phyloP scores from a whole-genome alignment of 1,140 invertebrate species.

The Drosophila persimilis region DNA sequence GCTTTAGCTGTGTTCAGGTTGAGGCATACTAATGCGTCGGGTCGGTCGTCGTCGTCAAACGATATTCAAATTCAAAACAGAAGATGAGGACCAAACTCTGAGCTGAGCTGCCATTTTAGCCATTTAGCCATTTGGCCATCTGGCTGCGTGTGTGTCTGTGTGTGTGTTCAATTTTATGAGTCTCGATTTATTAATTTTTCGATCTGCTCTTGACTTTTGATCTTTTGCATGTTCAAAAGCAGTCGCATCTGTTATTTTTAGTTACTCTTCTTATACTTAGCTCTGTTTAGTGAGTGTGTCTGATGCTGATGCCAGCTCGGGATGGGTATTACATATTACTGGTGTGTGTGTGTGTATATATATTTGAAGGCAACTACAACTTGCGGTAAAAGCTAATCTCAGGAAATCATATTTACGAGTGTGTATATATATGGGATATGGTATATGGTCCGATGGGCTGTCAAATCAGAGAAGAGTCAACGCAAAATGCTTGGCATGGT shows the following conservation, averaged over 20 bases:
- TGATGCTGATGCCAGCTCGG: slow-evolving; percentile 24
- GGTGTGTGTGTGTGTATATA: not conserved
- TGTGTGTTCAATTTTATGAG: slow-evolving; percentile 41
- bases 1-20: slow-evolving; percentile 50
- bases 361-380: slow-evolving; percentile 26
- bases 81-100: slow-evolving; percentile 27
- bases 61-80: slow-evolving; percentile 63
- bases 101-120: slow-evolving; percentile 63
- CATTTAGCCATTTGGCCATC: slow-evolving; percentile 44
- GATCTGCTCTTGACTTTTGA: slow-evolving; percentile 55
- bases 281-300: slow-evolving; percentile 33
- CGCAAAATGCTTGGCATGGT: slow-evolving; percentile 76
- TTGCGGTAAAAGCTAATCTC: slow-evolving; percentile 38
- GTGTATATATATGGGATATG: no score
- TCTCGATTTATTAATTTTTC: slow-evolving; percentile 54
- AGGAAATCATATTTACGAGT: slow-evolving; percentile 1
- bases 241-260: slow-evolving; percentile 43
- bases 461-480: slow-evolving; percentile 41
- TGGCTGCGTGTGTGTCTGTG: slow-evolving; percentile 25
- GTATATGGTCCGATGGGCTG: not conserved
- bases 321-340: slow-evolving; percentile 36
- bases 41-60: slow-evolving; percentile 37
- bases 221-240: slow-evolving; percentile 51
- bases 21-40: slow-evolving; percentile 63
- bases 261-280: slow-evolving; percentile 32